Percentiles rank a stretch among this genome's conserved stretches.
These are phyloP conservation scores for Lateolabrax maculatus DNA, from an alignment of 2,797 vertebrate species.

Conservation along the genomic window DNA sequence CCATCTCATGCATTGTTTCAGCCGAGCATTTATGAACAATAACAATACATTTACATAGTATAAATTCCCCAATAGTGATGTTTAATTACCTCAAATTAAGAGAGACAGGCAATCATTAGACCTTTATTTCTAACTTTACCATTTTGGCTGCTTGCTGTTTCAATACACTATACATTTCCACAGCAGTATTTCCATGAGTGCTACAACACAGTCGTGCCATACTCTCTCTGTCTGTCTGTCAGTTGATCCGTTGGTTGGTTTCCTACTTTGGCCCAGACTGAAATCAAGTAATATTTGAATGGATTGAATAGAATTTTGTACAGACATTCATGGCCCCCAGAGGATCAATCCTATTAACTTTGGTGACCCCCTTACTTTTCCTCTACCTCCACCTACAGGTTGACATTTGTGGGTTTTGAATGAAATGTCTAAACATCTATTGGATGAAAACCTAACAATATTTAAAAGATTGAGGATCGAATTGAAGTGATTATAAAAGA, in stretches of 20 bases:
- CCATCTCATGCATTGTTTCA: constrained; percentile 37
- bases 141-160: not conserved
- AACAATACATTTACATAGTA: not conserved
- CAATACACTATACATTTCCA: not conserved
- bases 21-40: not conserved
- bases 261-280: not conserved
- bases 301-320: not conserved
- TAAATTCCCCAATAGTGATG: not conserved
- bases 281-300: not conserved
- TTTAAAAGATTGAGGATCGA: constrained; percentile 12
- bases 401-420: constrained; percentile 3
- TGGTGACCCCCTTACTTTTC: not conserved
- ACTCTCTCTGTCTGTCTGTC: not conserved
- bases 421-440: not conserved
- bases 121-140: not conserved
- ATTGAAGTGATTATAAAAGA: constrained; percentile 17
- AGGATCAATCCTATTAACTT: not conserved
- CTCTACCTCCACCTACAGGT: not conserved
- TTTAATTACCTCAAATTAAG: not conserved
- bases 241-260: not conserved
- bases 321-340: not conserved
- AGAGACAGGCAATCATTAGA: not conserved
- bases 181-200: constrained; percentile 2
- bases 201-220: not conserved
- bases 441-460: not conserved